Evolutionary conservation across 2,113 vertebrate genomes (phyloP).

Genomic region (Eulemur macaco): DNA sequence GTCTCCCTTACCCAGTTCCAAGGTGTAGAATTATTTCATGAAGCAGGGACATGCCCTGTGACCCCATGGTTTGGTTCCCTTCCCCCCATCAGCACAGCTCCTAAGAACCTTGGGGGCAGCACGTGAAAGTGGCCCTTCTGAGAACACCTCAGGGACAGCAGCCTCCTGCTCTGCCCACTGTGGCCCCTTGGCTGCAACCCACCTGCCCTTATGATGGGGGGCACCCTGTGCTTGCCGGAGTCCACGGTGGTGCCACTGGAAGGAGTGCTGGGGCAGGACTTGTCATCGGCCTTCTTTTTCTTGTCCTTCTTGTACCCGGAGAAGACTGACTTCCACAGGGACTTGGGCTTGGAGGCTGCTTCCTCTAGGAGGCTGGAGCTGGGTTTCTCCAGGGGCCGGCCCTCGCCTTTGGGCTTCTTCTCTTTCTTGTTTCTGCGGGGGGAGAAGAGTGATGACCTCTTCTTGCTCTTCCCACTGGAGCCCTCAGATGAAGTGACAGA

Average conservation of each 20-base stretch:
- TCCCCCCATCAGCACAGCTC: not conserved
- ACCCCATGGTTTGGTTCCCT: not conserved
- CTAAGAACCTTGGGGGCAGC: not conserved
- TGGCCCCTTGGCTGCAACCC: not conserved
- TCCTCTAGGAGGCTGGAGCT: slow-evolving; percentile 82
- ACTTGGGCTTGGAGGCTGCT: slow-evolving; percentile 91
- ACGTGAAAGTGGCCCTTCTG: accelerated
- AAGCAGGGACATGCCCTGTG: too few species aligned
- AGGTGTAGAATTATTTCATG: not conserved
- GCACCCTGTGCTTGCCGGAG: slow-evolving; percentile 88
- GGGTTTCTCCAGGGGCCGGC: slow-evolving; percentile 84
- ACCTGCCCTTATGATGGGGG: slow-evolving; percentile 89
- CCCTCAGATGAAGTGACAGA: slow-evolving; percentile 94
- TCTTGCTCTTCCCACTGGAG: slow-evolving; percentile 94
- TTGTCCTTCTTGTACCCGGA: slow-evolving; percentile 98
- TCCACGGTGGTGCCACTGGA: slow-evolving; percentile 93
- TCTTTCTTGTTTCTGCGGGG: slow-evolving; percentile 97
- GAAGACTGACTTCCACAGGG: slow-evolving; percentile 96
- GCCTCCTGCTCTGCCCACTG: accelerated
- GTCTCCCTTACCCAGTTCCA: not conserved
- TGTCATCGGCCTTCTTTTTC: slow-evolving; percentile 93
- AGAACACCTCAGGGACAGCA: not conserved
- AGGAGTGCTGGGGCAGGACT: slow-evolving; percentile 92
- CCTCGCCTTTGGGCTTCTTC: slow-evolving; percentile 94
- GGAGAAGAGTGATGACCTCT: slow-evolving; percentile 95